Evolutionary conservation across 2,888 invertebrate genomes (phyloP).

Genomic region (Augiades crinisus): DNA sequence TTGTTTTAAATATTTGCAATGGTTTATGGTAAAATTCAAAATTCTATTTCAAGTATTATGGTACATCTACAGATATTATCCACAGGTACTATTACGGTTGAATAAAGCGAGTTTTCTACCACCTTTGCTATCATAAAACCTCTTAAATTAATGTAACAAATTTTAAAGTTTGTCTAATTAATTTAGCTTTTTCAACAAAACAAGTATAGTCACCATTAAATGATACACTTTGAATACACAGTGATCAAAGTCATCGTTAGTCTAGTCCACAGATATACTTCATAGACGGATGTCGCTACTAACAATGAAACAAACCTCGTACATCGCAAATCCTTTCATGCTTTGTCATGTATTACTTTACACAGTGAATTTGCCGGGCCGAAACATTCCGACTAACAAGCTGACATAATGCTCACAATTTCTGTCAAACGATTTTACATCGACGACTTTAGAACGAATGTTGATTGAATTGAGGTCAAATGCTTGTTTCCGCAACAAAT

Average conservation of each 20-base stretch:
- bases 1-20: background rate
- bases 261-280: background rate
- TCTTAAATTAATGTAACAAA: too few relatives aligned
- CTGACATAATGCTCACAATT: conserved; percentile 1
- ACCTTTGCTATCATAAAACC: too few relatives aligned
- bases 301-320: conserved; percentile 2
- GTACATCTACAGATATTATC: too few relatives aligned
- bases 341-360: conserved; percentile 4
- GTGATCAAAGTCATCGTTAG: too few relatives aligned
- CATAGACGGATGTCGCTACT: conserved; percentile 1
- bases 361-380: background rate
- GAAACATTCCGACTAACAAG: conserved; percentile 5
- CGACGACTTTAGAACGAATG: background rate
- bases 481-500: conserved; percentile 8
- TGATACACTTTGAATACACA: too few relatives aligned
- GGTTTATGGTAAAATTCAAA: too few relatives aligned
- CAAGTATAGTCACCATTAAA: too few relatives aligned
- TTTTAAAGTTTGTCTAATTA: too few relatives aligned
- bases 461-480: conserved; percentile 9
- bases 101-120: too few relatives aligned
- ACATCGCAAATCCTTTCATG: conserved; percentile 2
- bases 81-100: too few relatives aligned
- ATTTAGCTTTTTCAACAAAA: too few relatives aligned
- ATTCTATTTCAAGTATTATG: too few relatives aligned
- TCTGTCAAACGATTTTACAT: conserved; percentile 7